phyloP scores from a whole-genome alignment of 1,140 invertebrate genomes.

The Ylistrum balloti region DNA sequence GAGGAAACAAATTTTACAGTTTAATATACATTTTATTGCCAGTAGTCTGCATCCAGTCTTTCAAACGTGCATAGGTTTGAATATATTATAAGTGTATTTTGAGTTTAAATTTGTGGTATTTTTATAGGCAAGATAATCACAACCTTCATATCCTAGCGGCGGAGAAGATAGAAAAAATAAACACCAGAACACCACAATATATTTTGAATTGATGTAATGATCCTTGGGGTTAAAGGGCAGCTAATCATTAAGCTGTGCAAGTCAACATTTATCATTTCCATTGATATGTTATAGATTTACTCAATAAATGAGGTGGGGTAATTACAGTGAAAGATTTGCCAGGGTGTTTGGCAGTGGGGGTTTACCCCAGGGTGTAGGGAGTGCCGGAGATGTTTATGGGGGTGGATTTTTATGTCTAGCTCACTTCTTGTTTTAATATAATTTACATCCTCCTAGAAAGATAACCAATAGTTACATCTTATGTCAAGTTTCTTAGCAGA shows the following conservation, averaged over 20 bases:
- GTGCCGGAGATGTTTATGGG: not conserved
- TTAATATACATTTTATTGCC: constrained; percentile 3
- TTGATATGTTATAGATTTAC: constrained; percentile 13
- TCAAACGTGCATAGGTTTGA: constrained; percentile 7
- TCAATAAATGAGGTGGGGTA: not conserved
- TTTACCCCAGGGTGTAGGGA: not conserved
- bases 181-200: not conserved
- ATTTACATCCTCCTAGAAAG: constrained; percentile 2
- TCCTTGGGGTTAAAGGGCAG: not conserved
- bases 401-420: not conserved
- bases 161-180: too few species aligned
- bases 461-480: not conserved
- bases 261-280: not conserved
- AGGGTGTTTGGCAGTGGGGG: not conserved
- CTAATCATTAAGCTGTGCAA: not conserved
- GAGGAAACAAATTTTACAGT: constrained; percentile 13
- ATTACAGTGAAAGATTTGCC: not conserved
- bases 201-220: not conserved
- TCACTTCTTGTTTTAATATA: not conserved
- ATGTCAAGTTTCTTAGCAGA: not conserved
- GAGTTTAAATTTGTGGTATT: not conserved
- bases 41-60: not conserved
- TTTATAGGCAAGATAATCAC: not conserved
- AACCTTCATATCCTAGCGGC: not conserved
- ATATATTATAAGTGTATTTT: not conserved